Conservation (phyloP, 2,797 vertebrate genomes). For the Pantherophis vulpinus region DNA sequence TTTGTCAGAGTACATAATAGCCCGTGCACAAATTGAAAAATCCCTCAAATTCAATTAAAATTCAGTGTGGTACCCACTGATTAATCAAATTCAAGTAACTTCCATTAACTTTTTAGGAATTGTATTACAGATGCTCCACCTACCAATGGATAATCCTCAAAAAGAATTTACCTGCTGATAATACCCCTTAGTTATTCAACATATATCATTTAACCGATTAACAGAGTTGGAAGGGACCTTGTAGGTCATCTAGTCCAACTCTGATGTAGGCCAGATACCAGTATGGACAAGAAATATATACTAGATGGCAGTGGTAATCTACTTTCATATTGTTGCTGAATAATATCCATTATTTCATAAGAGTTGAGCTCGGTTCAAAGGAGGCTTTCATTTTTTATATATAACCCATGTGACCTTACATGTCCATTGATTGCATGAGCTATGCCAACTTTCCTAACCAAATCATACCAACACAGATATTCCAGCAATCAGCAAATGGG, state of each 20-base stretch:
- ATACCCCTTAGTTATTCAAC: not conserved
- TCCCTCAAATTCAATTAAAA: not conserved
- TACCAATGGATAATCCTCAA: not conserved
- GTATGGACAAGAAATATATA: too few relatives aligned
- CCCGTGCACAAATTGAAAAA: not conserved
- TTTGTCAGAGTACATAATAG: not conserved
- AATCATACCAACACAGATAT: not conserved
- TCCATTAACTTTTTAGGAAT: not conserved
- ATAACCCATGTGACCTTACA: not conserved
- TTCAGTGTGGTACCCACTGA: not conserved
- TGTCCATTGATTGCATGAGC: not conserved
- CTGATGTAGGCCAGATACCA: not conserved
- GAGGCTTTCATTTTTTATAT: not conserved
- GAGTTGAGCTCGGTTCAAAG: not conserved
- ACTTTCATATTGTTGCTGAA: not conserved
- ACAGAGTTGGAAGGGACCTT: too few relatives aligned
- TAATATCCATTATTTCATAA: not conserved
- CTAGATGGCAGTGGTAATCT: not conserved
- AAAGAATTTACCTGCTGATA: not conserved
- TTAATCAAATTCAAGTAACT: not conserved
- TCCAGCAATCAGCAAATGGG: not conserved
- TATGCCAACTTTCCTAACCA: not conserved
- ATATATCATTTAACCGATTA: not conserved
- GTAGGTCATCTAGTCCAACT: too few relatives aligned
- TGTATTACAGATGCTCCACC: not conserved